These are phyloP conservation scores for Myiotriccus ornatus DNA, from an alignment of 2,797 vertebrate species.

Conservation along the genomic window DNA sequence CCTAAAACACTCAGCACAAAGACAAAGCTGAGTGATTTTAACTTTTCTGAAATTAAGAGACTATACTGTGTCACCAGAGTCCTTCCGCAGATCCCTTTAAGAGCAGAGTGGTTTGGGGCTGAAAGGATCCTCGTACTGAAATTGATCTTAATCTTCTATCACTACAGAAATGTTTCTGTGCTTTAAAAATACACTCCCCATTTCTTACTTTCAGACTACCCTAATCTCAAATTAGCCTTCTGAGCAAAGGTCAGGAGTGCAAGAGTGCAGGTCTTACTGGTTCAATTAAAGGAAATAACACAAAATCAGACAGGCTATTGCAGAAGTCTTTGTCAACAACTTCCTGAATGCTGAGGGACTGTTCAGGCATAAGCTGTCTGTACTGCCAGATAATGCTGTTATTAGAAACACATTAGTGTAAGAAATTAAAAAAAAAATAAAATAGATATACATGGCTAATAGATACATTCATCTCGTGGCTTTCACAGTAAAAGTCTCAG, in stretches of 20 bases:
- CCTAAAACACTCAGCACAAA: slow-evolving; percentile 32
- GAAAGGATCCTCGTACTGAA: background rate
- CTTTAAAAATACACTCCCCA: slow-evolving; percentile 9
- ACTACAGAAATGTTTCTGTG: background rate
- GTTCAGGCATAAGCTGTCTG: background rate
- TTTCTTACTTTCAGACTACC: slow-evolving; percentile 23
- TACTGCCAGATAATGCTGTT: slow-evolving; percentile 20
- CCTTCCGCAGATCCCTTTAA: slow-evolving; percentile 2
- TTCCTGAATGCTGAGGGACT: slow-evolving; percentile 32
- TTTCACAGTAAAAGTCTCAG: slow-evolving; percentile 44
- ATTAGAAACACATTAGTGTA: slow-evolving; percentile 29
- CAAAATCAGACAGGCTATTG: slow-evolving; percentile 47
- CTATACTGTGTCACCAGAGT: slow-evolving; percentile 36
- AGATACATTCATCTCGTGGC: slow-evolving; percentile 8
- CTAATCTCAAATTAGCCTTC: slow-evolving; percentile 38
- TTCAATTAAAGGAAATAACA: slow-evolving; percentile 49
- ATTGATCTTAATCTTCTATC: slow-evolving; percentile 6
- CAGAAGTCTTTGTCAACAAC: slow-evolving; percentile 54
- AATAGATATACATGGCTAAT: background rate
- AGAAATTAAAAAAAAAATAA: background rate
- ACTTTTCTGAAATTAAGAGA: background rate
- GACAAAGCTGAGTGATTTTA: slow-evolving; percentile 31
- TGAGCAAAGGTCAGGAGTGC: slow-evolving; percentile 25
- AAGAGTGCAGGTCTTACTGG: slow-evolving; percentile 21
- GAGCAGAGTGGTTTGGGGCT: background rate